phyloP scores from a whole-genome alignment of 2,888 invertebrate genomes.

The Pemphredon lugubris region DNA sequence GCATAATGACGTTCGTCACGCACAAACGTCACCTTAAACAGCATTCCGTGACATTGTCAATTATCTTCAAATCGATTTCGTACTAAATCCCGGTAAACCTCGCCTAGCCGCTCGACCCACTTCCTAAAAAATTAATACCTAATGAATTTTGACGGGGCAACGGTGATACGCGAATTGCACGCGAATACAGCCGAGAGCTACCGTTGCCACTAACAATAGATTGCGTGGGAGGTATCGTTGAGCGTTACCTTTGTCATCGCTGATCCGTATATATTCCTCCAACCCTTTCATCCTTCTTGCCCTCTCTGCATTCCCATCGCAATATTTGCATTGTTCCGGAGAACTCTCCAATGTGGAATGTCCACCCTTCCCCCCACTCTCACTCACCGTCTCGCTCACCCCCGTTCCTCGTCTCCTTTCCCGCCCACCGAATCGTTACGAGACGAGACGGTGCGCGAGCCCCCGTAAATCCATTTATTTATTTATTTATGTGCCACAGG shows the following conservation, averaged over 20 bases:
- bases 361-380: slow-evolving; percentile 42
- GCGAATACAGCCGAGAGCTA: no score
- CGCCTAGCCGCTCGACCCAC: no score
- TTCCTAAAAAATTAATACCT: no score
- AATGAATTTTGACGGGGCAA: no score
- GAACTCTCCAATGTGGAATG: slow-evolving; percentile 21
- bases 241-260: neutral
- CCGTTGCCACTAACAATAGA: no score
- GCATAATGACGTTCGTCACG: no score
- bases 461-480: slow-evolving; percentile 80
- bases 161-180: no score
- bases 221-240: neutral
- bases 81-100: no score
- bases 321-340: slow-evolving; percentile 59
- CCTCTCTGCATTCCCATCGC: slow-evolving; percentile 21
- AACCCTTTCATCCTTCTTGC: slow-evolving; percentile 7
- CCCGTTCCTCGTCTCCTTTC: slow-evolving; percentile 38
- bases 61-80: no score
- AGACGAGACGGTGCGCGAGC: slow-evolving; percentile 43
- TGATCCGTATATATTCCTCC: neutral
- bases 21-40: no score
- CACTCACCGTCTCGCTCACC: slow-evolving; percentile 27
- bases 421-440: slow-evolving; percentile 56
- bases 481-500: slow-evolving; percentile 80
- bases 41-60: no score